Evolutionary conservation across 2,888 invertebrate genomes (phyloP).

Genomic region (Apamea sordens): DNA sequence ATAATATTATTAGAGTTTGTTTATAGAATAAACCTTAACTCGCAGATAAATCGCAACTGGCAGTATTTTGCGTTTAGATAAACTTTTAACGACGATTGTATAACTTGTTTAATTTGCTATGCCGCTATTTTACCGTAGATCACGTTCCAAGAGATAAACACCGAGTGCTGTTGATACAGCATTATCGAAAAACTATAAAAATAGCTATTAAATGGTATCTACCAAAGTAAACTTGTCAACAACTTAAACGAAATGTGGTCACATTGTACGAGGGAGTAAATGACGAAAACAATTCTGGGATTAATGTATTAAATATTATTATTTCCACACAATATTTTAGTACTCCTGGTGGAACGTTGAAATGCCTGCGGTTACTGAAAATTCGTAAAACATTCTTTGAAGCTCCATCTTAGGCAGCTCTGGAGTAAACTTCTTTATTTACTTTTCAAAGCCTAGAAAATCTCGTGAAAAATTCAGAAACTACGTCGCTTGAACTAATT

Average conservation of each 20-base stretch:
- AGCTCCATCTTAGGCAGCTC: not conserved
- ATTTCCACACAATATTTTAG: not conserved
- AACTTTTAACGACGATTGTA: not conserved
- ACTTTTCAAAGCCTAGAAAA: constrained; percentile 57
- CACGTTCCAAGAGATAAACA: not conserved
- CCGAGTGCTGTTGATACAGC: not conserved
- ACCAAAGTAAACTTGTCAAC: not conserved
- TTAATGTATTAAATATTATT: not conserved
- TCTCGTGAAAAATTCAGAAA: constrained; percentile 69
- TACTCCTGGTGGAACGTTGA: too few relatives aligned
- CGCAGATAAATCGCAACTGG: too few relatives aligned
- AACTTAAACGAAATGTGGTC: not conserved
- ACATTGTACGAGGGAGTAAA: not conserved
- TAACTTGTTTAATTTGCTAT: not conserved
- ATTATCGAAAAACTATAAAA: not conserved
- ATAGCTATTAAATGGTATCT: not conserved
- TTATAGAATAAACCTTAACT: constrained; percentile 6
- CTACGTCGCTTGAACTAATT: constrained; percentile 43
- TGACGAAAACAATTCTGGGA: not conserved
- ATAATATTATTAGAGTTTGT: constrained; percentile 2
- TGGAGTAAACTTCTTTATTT: constrained; percentile 52
- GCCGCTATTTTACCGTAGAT: not conserved
- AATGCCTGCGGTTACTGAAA: not conserved
- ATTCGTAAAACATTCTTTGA: not conserved
- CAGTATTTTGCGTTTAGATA: constrained; percentile 21